Base-by-base conservation (phyloP, 1,140 invertebrate species). In the Acromyrmex heyeri region DNA sequence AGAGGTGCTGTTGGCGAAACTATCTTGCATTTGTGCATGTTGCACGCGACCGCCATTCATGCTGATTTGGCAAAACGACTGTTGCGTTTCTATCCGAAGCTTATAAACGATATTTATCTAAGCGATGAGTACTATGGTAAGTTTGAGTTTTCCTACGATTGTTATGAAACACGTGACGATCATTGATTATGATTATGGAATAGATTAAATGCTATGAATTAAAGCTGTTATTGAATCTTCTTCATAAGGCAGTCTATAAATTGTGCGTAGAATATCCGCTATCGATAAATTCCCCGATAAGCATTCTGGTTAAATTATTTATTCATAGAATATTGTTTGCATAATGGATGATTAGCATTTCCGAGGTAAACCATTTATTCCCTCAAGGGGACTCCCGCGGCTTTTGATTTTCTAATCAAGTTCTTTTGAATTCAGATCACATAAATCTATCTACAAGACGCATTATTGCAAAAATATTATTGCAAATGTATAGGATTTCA, bases 41-140 rank as follows among this genome's bases (percentile, higher is more conserved):
- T 99, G 4, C 98, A 99, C 89, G 98, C 98, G 0, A 98, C 98
- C 0, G 97, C 98, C 0, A 95, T 99, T 55, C 98, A 99, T 93
- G 98, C 98, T 8, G 98, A 99, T 93, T 96, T 99, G 30, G 99
- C 98, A 0, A 99, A 99, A 95, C 95, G 99, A 87, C 95, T 99
- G 1, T 95, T 99, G 0, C 96, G 97, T 67, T 98, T 98, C 93
- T 99, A 98, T 95, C 99, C 99, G 0, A 99, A 98, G 93, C 96
- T 99, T 0, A 98, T 99, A 90, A 98, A 99, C 92, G 99, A 99
- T 93, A 97, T 99, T 88, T 99, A 99, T 94, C 97, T 99, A 93
- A 97, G 97, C 64, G 99, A 99, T 91, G 99, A 99, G 94, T 99
- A 99, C 94, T 99, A 99, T 93, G 99, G 98, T 98, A 96, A 94